Evolutionary conservation across 2,113 vertebrate species (phyloP).

Genomic region (Ivindomyrus marchei): DNA sequence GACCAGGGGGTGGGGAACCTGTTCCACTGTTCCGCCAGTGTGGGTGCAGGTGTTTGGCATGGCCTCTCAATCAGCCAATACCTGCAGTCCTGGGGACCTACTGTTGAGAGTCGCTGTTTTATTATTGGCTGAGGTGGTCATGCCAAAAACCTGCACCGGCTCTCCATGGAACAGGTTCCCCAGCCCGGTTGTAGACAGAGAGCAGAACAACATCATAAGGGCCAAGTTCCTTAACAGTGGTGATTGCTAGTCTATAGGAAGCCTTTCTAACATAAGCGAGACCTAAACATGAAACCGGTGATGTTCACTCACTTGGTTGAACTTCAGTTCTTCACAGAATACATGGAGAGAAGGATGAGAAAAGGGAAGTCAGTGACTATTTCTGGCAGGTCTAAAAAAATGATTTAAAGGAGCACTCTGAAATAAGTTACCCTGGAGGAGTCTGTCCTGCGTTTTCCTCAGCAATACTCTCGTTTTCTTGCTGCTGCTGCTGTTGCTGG

Average conservation of each 20-base stretch:
- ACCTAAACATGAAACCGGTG: not conserved
- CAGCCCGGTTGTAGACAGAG: not conserved
- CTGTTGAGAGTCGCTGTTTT: too few species aligned
- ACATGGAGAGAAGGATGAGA: not conserved
- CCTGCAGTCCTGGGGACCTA: too few species aligned
- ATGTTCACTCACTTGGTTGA: slow-evolving; percentile 41
- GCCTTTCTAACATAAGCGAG: not conserved
- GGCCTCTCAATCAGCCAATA: too few species aligned
- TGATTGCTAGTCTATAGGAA: not conserved
- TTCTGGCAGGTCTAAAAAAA: not conserved
- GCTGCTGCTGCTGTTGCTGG: slow-evolving; percentile 45
- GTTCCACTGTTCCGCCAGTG: too few species aligned
- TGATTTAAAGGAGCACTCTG: not conserved
- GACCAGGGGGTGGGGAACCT: too few species aligned
- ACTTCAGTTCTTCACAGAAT: slow-evolving; percentile 17
- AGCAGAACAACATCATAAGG: not conserved
- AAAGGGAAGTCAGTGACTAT: not conserved
- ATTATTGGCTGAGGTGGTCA: too few species aligned
- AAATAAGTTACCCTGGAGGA: not conserved
- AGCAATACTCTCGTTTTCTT: slow-evolving; percentile 43
- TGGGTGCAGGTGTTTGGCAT: too few species aligned
- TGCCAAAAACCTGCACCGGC: not conserved
- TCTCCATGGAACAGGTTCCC: not conserved
- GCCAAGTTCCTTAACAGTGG: not conserved
- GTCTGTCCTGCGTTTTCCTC: slow-evolving; percentile 3